Base-by-base conservation (phyloP, 1,140 invertebrate genomes). In the Sarcophaga peregrina region DNA sequence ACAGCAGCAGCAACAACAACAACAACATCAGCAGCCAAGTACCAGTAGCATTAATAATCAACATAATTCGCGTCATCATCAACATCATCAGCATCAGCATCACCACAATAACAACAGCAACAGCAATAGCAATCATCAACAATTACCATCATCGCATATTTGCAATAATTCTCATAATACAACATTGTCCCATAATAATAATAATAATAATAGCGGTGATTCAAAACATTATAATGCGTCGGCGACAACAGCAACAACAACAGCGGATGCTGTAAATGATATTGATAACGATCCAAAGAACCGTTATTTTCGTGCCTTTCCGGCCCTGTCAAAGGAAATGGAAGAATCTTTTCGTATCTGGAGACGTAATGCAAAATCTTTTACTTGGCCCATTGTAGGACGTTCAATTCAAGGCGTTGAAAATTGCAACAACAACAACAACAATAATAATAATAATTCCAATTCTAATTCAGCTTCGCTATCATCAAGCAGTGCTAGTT, bases 301-400 rank as follows among this genome's bases (percentile, higher is more conserved):
- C 45, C 82, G 83, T 47, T 86, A 86, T 83, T 85, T 82, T 83
- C 25, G 76, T 0, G 85, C 83, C 52, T 83, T 86, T 85, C 85
- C 85, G 3, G 85, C 85, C 68, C 78, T 86, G n/a, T 83, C 84
- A 17, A 85, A 84, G 74, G 82, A 86, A 62, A 83, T 85, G 83
- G 83, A 83, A 82, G 82, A 83, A 20, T 83, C 83, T 62, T 58
- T 82, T 73, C n/a, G 58, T 20, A 72, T 25, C 48, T 84, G 54
- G 73, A 76, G 83, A 46, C 75, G 82, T 74, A 83, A 83, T 81
- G 62, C 80, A 47, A 86, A 85, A 54, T 72, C 81, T 80, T 52
- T 83, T n/a, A 80, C 85, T 81, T 85, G 86, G 84, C 85, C 85
- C 54, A 25, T 82, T 74, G 84, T 73, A 17, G 73, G 75, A 47